Evolutionary conservation across 2,797 vertebrate species (phyloP), one percentile per base, ranked within the genome.

Genomic region (Phylloscopus collybita): DNA sequence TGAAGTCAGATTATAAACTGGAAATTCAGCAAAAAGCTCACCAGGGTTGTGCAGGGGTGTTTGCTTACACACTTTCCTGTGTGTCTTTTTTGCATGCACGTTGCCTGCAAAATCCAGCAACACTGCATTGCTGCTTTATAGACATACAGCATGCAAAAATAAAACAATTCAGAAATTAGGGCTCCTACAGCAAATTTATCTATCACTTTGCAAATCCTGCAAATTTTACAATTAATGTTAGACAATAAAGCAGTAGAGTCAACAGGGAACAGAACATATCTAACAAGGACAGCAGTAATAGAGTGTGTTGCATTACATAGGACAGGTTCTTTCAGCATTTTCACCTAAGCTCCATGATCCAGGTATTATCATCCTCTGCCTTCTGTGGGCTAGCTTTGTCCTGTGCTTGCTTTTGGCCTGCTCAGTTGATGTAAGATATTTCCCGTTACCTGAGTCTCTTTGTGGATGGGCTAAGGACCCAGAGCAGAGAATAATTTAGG

Each of bases 1-100:
- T 71, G 74, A 88, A 80, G 53, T 73, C 76, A 94, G 69, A 75
- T 90, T 75, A 86, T 61, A 86, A 94, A 95, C 61, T 64, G n/a
- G 71, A 50, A 75, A 70, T 73, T 93, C 27, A 70, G 57, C 50
- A 94, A 91, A 93, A 81, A 76, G 20, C 50, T 87, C 78, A 60
- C 15, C 32, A 23, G 29, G 38, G 14, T 38, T 88, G 60, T 60
- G 10, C 45, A 57, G 8, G 15, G 16, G 3, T 57, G 47, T 67
- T 81, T 47, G 13, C 0, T 2, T 40, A 14, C 18, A 16, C 1
- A 7, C 4, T 16, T 51, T 27, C 38, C 30, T 65, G n/a, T n/a
- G 3, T 42, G 12, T 56, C 22, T 54, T 69, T 74, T 50, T 59
- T 61, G 45, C 42, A 36, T 22, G 22, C 7, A 15, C 11, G 11